phyloP scores from a whole-genome alignment of 2,797 vertebrate species.

The Lagocephalus sceleratus region DNA sequence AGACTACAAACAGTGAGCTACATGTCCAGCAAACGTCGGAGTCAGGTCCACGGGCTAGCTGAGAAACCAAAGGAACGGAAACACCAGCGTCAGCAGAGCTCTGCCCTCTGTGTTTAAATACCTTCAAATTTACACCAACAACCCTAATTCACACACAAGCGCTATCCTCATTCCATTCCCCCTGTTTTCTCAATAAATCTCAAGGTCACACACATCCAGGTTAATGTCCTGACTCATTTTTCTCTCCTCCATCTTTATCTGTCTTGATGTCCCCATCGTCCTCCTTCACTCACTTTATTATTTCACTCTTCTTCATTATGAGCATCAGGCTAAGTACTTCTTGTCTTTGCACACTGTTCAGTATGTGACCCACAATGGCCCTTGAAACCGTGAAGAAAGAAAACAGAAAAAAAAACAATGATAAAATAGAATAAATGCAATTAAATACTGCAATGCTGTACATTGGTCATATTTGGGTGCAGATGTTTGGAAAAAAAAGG shows the following conservation, averaged over 20 bases:
- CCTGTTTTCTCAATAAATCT: conserved; percentile 42
- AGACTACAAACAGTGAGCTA: conserved; percentile 24
- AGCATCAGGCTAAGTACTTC: conserved; percentile 61
- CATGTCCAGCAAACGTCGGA: conserved; percentile 28
- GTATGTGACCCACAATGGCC: conserved; percentile 43
- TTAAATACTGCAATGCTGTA: too few relatives aligned
- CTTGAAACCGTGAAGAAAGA: conserved; percentile 48
- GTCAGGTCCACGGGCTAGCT: conserved; percentile 38
- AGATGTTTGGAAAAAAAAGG: background rate
- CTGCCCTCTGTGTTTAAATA: conserved; percentile 22
- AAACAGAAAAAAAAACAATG: conserved; percentile 19
- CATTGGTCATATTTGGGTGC: too few relatives aligned
- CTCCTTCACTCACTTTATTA: conserved; percentile 43
- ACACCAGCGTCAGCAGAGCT: conserved; percentile 32
- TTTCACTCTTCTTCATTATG: conserved; percentile 38
- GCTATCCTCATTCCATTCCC: conserved; percentile 21
- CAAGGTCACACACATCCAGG: conserved; percentile 57
- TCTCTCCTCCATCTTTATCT: conserved; percentile 9
- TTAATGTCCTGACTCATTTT: conserved; percentile 21
- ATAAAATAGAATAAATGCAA: background rate
- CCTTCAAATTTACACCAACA: conserved; percentile 50
- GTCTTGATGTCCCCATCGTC: conserved; percentile 36
- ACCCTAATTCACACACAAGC: conserved; percentile 40
- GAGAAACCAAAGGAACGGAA: conserved; percentile 22
- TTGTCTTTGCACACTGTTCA: conserved; percentile 60